Conservation (phyloP, 2,888 invertebrate genomes). For the Mechanitis mazaeus region DNA sequence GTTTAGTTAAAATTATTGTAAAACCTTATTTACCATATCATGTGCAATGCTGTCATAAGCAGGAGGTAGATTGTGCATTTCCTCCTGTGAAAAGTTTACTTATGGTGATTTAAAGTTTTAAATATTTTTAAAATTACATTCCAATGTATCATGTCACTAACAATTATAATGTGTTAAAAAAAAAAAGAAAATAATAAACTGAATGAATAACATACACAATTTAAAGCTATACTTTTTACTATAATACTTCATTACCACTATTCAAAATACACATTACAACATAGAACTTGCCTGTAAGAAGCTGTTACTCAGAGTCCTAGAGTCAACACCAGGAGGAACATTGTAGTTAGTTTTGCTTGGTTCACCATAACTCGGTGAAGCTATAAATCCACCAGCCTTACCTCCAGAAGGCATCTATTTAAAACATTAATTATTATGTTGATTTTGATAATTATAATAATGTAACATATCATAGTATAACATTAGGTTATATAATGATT, state of each 20-base stretch:
- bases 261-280: neutral
- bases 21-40: slow-evolving; percentile 80
- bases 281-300: slow-evolving; percentile 66
- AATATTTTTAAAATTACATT: no score
- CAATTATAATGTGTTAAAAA: slow-evolving; percentile 15
- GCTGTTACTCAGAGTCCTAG: slow-evolving; percentile 80
- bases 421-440: neutral
- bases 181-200: slow-evolving; percentile 5
- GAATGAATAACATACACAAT: slow-evolving; percentile 1
- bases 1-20: neutral
- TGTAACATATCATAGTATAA: no score
- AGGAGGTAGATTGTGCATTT: slow-evolving; percentile 80
- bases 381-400: slow-evolving; percentile 63
- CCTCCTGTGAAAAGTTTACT: slow-evolving; percentile 71
- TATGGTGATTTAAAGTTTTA: no score
- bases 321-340: slow-evolving; percentile 78
- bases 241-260: neutral
- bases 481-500: no score
- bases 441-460: neutral
- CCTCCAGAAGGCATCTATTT: slow-evolving; percentile 63
- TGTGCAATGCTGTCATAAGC: slow-evolving; percentile 84
- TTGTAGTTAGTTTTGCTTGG: slow-evolving; percentile 76
- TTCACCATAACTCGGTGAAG: slow-evolving; percentile 44
- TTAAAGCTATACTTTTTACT: neutral
- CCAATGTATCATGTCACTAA: neutral